phyloP scores from a whole-genome alignment of 2,888 invertebrate genomes.

The Metallyticus violacea region DNA sequence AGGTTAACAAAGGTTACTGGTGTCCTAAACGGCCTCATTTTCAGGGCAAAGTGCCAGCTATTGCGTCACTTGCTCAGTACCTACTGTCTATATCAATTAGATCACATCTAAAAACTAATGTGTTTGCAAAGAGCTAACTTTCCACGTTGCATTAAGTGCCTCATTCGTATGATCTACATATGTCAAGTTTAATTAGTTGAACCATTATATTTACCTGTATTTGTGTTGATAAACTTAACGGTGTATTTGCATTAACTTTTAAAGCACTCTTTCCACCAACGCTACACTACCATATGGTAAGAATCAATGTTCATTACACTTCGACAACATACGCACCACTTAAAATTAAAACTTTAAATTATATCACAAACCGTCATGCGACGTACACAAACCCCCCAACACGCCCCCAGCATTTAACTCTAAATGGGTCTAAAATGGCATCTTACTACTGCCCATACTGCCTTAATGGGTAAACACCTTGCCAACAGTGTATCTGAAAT shows the following conservation, averaged over 20 bases:
- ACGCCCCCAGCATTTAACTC: background rate
- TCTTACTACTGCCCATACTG: background rate
- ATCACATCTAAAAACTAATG: background rate
- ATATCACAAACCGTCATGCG: background rate
- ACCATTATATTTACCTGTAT: background rate
- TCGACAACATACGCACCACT: background rate
- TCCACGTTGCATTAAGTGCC: background rate
- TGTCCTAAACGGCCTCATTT: background rate
- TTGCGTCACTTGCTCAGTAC: background rate
- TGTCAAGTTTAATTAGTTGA: background rate
- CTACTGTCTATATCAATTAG: background rate
- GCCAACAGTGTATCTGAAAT: background rate
- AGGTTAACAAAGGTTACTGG: slow-evolving; percentile 8
- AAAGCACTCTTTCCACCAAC: background rate
- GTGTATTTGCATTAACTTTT: background rate
- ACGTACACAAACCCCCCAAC: background rate
- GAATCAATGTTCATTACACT: background rate
- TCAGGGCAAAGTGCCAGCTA: background rate
- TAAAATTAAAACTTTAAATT: background rate
- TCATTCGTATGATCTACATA: background rate
- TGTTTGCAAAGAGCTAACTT: background rate
- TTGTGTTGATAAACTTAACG: background rate
- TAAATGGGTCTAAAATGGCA: background rate
- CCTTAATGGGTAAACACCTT: background rate
- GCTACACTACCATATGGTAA: background rate